Base-by-base conservation (phyloP, 92 coral and sea anemone genomes). In the Muricea muricata region DNA sequence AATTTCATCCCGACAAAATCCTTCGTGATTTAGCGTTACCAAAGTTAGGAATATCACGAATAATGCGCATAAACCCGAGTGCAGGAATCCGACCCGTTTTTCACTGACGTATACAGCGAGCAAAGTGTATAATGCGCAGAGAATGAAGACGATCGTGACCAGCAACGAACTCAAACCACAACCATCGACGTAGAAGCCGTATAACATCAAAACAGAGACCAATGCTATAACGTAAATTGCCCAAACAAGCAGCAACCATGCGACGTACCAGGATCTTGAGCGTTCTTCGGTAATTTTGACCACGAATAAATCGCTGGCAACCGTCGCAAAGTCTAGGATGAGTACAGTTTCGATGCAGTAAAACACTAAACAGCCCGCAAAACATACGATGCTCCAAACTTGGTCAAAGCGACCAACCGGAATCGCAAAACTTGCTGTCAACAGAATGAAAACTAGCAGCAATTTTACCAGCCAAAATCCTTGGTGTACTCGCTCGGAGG, bases 401-500 rank as follows among this genome's bases (percentile, higher is more conserved):
- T 90, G 58, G 34, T 91, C 97, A 79, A 93, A 88, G 0, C 68
- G 70, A 18, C 91, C 78, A 8, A 57, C 81, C 0, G 98, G 98
- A 18, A 92, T 72, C 26, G 57, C 61, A 12, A 83, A 86, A 5
- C 92, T 84, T 18, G 55, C 85, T 56, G 89, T 82, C 0, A 75
- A 73, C 24, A 88, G 54, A 33, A 88, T 60, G 8, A 73, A 78
- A 20, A 91, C 37, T 30, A 91, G 15, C 0, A 88, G 48, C 31
- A 86, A 60, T 84, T 95, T 95, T 45, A 87, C 94, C 29, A 95
- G 25, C 98, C 98, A 95, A 75, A 93, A 84, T 42, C 96, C 98
- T 9, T 93, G 85, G 73, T 95, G 96, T 4, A 93, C 52, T 74
- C 88, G 89, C 21, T 54, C 40, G 15, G 81, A 86, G 18, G 77